Conservation (phyloP, 2,888 invertebrate genomes). For the Epistrophella euchroma region DNA sequence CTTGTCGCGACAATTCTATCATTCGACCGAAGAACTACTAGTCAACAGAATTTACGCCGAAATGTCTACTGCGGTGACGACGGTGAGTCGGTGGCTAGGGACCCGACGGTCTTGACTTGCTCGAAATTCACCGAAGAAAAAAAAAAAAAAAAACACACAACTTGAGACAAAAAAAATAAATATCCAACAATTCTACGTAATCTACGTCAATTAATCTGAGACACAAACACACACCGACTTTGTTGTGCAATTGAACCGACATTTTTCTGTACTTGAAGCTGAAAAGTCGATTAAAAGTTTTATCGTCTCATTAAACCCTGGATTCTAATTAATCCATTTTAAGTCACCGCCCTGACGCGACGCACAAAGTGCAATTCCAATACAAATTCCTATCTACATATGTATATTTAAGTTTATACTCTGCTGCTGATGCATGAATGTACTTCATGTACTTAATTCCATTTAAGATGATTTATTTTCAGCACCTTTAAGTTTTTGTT, state of each 20-base stretch:
- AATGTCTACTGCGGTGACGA: slow-evolving; percentile 62
- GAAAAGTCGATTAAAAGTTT: slow-evolving; percentile 63
- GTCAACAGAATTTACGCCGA: slow-evolving; percentile 71
- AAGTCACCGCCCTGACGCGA: slow-evolving; percentile 5
- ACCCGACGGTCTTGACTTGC: slow-evolving; percentile 38
- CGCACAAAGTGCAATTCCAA: background rate
- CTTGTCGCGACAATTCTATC: slow-evolving; percentile 28
- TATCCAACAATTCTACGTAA: slow-evolving; percentile 56
- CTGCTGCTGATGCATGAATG: background rate
- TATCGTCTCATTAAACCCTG: slow-evolving; percentile 63
- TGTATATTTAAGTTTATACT: too few species aligned
- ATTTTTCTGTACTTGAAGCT: slow-evolving; percentile 33
- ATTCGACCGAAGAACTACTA: slow-evolving; percentile 47
- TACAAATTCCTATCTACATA: background rate
- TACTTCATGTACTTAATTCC: slow-evolving; percentile 26
- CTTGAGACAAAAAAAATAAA: background rate
- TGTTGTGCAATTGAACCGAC: slow-evolving; percentile 31
- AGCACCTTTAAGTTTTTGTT: slow-evolving; percentile 1
- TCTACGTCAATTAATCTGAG: slow-evolving; percentile 65
- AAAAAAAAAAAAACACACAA: slow-evolving; percentile 7
- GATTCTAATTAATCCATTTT: slow-evolving; percentile 65
- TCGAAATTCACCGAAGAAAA: slow-evolving; percentile 22
- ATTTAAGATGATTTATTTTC: slow-evolving; percentile 48
- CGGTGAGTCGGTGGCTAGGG: slow-evolving; percentile 1
- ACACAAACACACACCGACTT: slow-evolving; percentile 9